Base-by-base conservation (phyloP, 2,797 vertebrate genomes). In the Mus minutoides region DNA sequence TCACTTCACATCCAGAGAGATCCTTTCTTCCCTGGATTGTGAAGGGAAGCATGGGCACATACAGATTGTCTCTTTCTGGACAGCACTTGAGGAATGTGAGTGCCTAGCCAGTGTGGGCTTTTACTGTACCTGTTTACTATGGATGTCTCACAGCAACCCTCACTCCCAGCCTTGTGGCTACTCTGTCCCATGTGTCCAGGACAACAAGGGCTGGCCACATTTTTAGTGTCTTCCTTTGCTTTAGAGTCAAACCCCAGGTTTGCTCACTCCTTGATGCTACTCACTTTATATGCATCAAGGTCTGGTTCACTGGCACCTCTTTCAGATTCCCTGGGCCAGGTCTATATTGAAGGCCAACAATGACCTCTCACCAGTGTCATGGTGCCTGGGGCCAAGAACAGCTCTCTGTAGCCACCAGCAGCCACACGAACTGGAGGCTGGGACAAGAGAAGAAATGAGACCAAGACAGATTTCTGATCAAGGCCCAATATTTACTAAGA, bases 271-370 rank as follows among this genome's bases (percentile, higher is more conserved):
- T 26, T 13, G 14, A 60, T 43, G 21, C 43, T 4, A 5, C 37
- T 54, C 21, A 94, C 92, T 90, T 78, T 60, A n/a, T 3, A 64
- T 4, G 19, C 52, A 0, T 88, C 58, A 40, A 97, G 96, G 40
- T 52, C 88, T 0, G 17, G 8, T 73, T 96, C 2, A 88, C n/a
- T 0, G 89, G 88, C 29, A 93, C 95, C 8, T 95, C 93, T 22
- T 91, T 34, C 6, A 60, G 79, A 17, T 56, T 54, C 90, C 16
- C 96, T 85, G 95, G 67, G 94, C 84, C 90, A 87, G 64, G 60
- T 78, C 58, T 78, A 90, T 75, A 52, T 60, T 2, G 1, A 96
- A 83, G 49, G 69, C 17, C 77, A 94, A 37, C 43, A 88, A 76
- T 40, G 92, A 0, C 16, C 24, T 1, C 16, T 54, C 37, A 0